phyloP scores from a whole-genome alignment of 2,888 invertebrate genomes.

The Nomada ferruginata region DNA sequence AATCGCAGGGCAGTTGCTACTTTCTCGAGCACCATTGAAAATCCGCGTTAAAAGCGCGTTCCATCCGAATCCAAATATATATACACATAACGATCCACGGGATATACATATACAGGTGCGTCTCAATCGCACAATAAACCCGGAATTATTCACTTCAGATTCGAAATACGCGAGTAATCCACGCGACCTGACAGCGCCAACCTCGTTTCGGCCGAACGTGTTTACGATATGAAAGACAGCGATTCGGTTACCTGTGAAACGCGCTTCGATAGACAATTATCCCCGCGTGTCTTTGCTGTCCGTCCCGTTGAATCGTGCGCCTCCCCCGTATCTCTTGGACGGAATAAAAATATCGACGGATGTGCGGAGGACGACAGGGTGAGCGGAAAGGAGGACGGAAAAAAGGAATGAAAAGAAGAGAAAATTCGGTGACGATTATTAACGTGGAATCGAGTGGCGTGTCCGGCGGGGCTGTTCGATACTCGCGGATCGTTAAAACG shows the following conservation, averaged over 20 bases:
- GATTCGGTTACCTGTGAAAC: constrained; percentile 72
- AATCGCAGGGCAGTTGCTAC: too few relatives aligned
- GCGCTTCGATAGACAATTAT: constrained; percentile 70
- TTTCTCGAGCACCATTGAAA: too few relatives aligned
- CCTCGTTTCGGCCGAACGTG: constrained; percentile 54
- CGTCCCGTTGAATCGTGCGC: constrained; percentile 14
- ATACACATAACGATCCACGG: not conserved
- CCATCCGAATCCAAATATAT: not conserved
- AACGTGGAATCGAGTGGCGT: constrained; percentile 42
- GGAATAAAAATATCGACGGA: not conserved
- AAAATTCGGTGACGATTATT: constrained; percentile 68
- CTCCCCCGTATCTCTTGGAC: not conserved
- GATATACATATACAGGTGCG: not conserved
- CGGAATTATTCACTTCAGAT: constrained; percentile 24
- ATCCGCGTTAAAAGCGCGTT: too few relatives aligned
- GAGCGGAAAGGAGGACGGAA: not conserved
- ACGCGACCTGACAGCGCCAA: constrained; percentile 55
- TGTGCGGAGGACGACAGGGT: not conserved
- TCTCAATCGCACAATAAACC: not conserved
- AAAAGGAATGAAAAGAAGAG: not conserved
- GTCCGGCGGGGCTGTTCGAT: constrained; percentile 41
- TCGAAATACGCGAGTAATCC: constrained; percentile 49
- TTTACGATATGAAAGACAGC: constrained; percentile 72
- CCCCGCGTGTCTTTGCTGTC: constrained; percentile 62
- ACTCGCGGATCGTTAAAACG: constrained; percentile 67